Conservation (phyloP, 2,888 invertebrate species). For the Melanostoma mellinum region DNA sequence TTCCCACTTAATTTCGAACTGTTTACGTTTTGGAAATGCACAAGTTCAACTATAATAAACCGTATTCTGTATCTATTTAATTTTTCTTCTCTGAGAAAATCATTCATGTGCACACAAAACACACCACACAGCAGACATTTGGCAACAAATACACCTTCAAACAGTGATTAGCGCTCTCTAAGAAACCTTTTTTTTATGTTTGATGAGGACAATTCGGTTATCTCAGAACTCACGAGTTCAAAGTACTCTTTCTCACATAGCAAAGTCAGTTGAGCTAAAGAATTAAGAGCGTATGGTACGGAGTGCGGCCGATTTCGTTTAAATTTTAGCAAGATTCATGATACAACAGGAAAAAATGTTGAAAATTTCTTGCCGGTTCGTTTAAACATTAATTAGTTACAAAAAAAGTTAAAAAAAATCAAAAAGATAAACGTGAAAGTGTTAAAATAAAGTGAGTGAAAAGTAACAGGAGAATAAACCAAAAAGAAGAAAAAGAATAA, state of each 20-base stretch:
- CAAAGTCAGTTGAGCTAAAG: slow-evolving; percentile 81
- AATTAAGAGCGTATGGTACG: slow-evolving; percentile 79
- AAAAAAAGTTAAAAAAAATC: slow-evolving; percentile 11
- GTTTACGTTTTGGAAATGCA: not conserved
- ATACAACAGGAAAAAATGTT: slow-evolving; percentile 1
- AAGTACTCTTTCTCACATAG: slow-evolving; percentile 68
- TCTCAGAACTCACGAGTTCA: slow-evolving; percentile 70
- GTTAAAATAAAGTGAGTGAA: slow-evolving; percentile 43
- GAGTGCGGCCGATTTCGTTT: slow-evolving; percentile 70
- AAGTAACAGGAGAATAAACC: slow-evolving; percentile 27
- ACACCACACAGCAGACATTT: not conserved
- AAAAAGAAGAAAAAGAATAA: slow-evolving; percentile 20
- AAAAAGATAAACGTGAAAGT: slow-evolving; percentile 37
- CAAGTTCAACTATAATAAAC: not conserved
- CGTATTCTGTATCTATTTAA: slow-evolving; percentile 16
- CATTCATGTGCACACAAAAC: slow-evolving; percentile 63
- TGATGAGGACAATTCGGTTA: slow-evolving; percentile 73
- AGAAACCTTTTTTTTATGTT: slow-evolving; percentile 33
- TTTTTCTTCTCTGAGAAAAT: slow-evolving; percentile 32
- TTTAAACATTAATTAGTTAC: slow-evolving; percentile 24
- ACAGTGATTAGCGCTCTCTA: slow-evolving; percentile 47
- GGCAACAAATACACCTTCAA: slow-evolving; percentile 58
- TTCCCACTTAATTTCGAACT: not conserved
- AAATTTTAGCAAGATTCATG: slow-evolving; percentile 54
- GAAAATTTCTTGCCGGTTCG: slow-evolving; percentile 14